Percentiles rank a stretch among this genome's conserved stretches.
These are phyloP conservation scores for Taenaris catops DNA, from an alignment of 2,888 invertebrate genomes.

Conservation along the genomic window DNA sequence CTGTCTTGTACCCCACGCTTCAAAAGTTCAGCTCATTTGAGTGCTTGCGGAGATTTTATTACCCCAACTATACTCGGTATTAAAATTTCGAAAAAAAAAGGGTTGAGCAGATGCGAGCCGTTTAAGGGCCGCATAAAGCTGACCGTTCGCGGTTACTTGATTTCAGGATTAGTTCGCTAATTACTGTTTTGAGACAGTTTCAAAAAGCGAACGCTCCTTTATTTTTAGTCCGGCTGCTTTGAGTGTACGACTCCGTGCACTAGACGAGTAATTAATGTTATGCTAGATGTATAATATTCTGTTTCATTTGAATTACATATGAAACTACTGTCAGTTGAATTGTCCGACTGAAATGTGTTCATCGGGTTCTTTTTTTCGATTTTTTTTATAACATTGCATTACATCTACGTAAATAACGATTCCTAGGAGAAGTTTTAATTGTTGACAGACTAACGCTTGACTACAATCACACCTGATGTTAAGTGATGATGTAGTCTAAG, in stretches of 20 bases:
- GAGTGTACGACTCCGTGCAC: conserved; percentile 8
- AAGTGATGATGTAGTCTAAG: too few species aligned
- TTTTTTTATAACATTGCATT: too few species aligned
- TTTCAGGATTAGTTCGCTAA: conserved; percentile 63
- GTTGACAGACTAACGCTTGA: too few species aligned
- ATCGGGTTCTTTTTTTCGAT: neutral
- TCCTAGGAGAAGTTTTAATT: too few species aligned
- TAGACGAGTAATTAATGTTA: conserved; percentile 12
- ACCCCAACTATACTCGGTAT: conserved; percentile 73
- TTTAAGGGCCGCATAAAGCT: conserved; percentile 58
- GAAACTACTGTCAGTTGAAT: conserved; percentile 1
- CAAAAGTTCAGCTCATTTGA: conserved; percentile 79
- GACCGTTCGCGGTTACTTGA: conserved; percentile 70
- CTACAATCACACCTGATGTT: too few species aligned
- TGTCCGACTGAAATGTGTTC: neutral
- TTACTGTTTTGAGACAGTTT: conserved; percentile 67
- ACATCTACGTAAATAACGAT: too few species aligned
- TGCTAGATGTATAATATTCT: conserved; percentile 2
- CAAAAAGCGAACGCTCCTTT: conserved; percentile 35
- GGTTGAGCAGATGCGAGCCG: conserved; percentile 60
- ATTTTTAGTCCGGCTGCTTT: conserved; percentile 23
- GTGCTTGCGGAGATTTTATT: conserved; percentile 77
- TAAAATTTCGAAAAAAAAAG: conserved; percentile 61
- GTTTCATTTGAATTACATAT: conserved; percentile 6
- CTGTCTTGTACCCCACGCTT: conserved; percentile 75